Percentiles rank a stretch among this genome's conserved stretches.
phyloP scores from a whole-genome alignment of 2,113 vertebrate species.

The Platichthys stellatus region DNA sequence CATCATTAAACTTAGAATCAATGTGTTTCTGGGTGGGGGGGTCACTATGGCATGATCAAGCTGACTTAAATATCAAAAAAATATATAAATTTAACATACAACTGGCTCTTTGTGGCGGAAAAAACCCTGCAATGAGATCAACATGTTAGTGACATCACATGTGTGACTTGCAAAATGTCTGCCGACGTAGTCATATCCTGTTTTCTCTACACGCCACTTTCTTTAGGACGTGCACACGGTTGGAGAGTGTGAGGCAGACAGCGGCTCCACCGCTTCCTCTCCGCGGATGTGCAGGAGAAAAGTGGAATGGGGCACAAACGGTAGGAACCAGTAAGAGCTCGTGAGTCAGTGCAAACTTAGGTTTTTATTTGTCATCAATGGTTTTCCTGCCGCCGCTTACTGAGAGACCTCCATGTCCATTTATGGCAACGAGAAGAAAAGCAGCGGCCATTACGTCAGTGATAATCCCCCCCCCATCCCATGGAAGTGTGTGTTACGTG shows the following conservation, averaged over 20 bases:
- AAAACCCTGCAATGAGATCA: background rate
- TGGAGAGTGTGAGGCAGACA: constrained; percentile 22
- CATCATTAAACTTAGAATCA: constrained; percentile 33
- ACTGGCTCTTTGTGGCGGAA: background rate
- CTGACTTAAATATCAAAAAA: constrained; percentile 19
- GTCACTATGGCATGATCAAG: constrained; percentile 8
- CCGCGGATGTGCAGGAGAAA: constrained; percentile 20
- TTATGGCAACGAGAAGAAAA: constrained; percentile 37
- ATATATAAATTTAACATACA: constrained; percentile 17
- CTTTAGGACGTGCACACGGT: constrained; percentile 45
- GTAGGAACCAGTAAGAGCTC: constrained; percentile 21
- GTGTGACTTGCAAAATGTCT: constrained; percentile 13
- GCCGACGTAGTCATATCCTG: constrained; percentile 51
- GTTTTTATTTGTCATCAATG: constrained; percentile 28
- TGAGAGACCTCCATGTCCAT: constrained; percentile 35
- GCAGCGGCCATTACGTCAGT: constrained; percentile 20
- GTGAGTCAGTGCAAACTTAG: constrained; percentile 45
- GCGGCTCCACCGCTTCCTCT: constrained; percentile 57
- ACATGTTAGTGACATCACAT: constrained; percentile 5
- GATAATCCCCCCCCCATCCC: constrained; percentile 13
- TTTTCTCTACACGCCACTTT: constrained; percentile 43
- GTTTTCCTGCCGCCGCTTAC: constrained; percentile 42
- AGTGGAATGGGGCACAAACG: constrained; percentile 16
- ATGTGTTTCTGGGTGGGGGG: constrained; percentile 10
- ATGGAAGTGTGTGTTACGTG: constrained; percentile 29